These are phyloP conservation scores for Pipistrellus pipistrellus DNA, from an alignment of 2,797 vertebrate genomes.

Conservation along the genomic window DNA sequence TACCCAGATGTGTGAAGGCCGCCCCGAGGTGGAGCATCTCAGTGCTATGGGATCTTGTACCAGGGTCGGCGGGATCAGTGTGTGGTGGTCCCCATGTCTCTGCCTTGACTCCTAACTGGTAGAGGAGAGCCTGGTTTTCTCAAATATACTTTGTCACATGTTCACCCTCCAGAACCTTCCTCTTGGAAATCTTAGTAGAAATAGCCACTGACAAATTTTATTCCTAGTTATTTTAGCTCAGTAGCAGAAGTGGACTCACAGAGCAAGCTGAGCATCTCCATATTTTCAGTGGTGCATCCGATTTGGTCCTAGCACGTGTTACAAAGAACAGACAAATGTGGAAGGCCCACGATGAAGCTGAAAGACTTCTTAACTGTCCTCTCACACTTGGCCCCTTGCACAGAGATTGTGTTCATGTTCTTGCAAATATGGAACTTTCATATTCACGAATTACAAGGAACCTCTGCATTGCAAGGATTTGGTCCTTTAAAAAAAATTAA, in stretches of 20 bases:
- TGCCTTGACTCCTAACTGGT: not conserved
- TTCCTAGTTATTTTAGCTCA: not conserved
- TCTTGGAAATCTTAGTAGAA: not conserved
- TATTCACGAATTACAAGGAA: not conserved
- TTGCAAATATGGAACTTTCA: not conserved
- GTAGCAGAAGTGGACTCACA: not conserved
- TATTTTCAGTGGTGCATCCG: not conserved
- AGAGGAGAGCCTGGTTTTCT: not conserved
- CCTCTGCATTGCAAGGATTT: not conserved
- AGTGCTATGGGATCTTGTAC: accelerated
- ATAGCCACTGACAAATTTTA: not conserved
- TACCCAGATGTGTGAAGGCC: accelerated
- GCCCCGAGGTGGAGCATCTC: accelerated
- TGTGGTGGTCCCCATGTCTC: accelerated
- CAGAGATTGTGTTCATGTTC: not conserved
- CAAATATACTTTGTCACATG: not conserved
- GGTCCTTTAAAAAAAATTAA: not conserved
- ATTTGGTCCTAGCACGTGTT: not conserved
- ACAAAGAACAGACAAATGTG: not conserved
- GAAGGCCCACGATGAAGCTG: not conserved
- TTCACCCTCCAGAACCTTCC: not conserved
- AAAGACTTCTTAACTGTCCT: not conserved
- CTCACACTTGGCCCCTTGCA: not conserved
- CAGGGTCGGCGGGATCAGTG: accelerated
- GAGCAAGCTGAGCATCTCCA: accelerated